A percentile compares a stretch with the other conserved stretches of the same genome.
phyloP scores from a whole-genome alignment of 2,797 vertebrate genomes.

The Periophthalmus magnuspinnatus region DNA sequence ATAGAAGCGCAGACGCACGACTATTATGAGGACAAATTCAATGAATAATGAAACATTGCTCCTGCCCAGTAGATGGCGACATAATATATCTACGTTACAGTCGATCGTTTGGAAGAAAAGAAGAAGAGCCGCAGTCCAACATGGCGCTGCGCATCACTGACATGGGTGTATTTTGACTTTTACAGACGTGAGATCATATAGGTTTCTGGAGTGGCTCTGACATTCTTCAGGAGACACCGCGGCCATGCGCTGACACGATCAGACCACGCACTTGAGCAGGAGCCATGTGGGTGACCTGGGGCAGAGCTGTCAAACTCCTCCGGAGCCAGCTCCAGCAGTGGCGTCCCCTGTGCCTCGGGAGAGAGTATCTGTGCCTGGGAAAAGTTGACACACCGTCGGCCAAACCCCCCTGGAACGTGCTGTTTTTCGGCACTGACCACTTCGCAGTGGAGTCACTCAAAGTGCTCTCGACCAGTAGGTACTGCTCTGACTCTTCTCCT shows the following conservation, averaged over 20 bases:
- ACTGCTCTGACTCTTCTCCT: not conserved
- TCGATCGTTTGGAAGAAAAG: not conserved
- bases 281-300: not conserved
- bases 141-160: not conserved
- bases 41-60: not conserved
- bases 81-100: not conserved
- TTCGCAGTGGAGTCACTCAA: slow-evolving; percentile 85
- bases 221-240: not conserved
- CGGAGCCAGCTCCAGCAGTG: not conserved
- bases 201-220: no score
- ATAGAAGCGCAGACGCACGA: no score
- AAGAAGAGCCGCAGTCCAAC: not conserved
- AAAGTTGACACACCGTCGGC: slow-evolving; percentile 15
- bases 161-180: not conserved
- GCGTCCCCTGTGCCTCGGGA: not conserved
- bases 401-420: slow-evolving; percentile 82
- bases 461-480: slow-evolving; percentile 80
- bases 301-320: slow-evolving; percentile 9
- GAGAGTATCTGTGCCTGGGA: not conserved
- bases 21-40: no score
- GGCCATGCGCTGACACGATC: not conserved
- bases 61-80: slow-evolving; percentile 1
- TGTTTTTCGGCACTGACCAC: slow-evolving; percentile 90
- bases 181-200: not conserved
- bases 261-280: not conserved